Percentiles rank a stretch among this genome's conserved stretches.
Evolutionary conservation across 2,888 invertebrate species (phyloP).

Genomic region (Phrixothrix hirtus): DNA sequence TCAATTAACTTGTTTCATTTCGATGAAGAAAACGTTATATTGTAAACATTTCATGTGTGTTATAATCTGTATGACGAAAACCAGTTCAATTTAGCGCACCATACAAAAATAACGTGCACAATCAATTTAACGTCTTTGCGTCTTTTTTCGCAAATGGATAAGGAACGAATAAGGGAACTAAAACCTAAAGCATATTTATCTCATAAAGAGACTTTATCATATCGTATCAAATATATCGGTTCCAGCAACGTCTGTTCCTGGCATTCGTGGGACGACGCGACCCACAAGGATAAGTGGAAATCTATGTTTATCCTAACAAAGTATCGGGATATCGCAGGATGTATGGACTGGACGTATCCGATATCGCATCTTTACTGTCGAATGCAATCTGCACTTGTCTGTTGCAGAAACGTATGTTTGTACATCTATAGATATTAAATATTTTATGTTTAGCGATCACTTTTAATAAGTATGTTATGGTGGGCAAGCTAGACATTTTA

Average conservation of each 20-base stretch:
- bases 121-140: conserved; percentile 10
- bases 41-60: too few species aligned
- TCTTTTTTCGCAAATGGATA: conserved; percentile 9
- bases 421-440: conserved; percentile 2
- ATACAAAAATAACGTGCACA: conserved; percentile 1
- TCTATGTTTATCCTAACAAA: conserved; percentile 35
- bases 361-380: conserved; percentile 24
- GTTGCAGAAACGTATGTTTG: too few species aligned
- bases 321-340: conserved; percentile 30
- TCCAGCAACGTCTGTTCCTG: conserved; percentile 20
- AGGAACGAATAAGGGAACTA: conserved; percentile 1
- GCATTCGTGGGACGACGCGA: conserved; percentile 20
- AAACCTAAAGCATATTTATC: conserved; percentile 20
- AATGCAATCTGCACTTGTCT: conserved; percentile 29
- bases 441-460: too few species aligned
- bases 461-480: too few species aligned
- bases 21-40: too few species aligned
- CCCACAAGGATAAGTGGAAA: conserved; percentile 35
- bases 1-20: conserved; percentile 2
- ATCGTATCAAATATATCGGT: conserved; percentile 20
- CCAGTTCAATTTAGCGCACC: conserved; percentile 7
- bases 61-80: conserved; percentile 3
- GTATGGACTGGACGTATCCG: conserved; percentile 29
- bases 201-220: conserved; percentile 20
- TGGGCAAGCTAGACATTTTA: too few species aligned